These are phyloP conservation scores for Myiozetetes cayanensis DNA, from an alignment of 2,113 vertebrate species.

Conservation along the genomic window DNA sequence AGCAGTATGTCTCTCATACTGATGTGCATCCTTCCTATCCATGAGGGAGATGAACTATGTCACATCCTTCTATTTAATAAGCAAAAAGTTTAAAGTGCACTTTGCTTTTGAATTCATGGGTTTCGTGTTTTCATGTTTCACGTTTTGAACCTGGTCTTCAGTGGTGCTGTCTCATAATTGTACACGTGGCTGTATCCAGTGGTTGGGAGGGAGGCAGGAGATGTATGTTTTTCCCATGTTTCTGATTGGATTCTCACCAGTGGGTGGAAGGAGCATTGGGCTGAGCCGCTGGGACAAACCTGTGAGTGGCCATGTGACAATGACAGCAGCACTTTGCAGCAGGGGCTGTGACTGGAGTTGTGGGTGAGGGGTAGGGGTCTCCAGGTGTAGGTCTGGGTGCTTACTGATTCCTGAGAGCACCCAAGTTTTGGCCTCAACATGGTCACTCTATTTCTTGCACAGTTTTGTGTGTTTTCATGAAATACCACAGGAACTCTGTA, in stretches of 20 bases:
- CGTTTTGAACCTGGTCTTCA: neutral
- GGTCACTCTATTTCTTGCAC: neutral
- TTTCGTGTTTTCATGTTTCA: accelerated
- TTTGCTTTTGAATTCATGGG: neutral
- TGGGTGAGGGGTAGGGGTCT: accelerated
- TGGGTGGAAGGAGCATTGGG: accelerated
- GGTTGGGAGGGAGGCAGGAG: accelerated
- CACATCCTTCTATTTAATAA: neutral
- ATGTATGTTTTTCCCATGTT: accelerated
- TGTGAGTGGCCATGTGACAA: accelerated
- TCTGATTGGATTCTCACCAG: accelerated
- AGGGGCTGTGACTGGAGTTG: accelerated
- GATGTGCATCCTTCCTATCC: neutral
- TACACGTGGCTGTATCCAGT: accelerated
- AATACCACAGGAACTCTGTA: neutral
- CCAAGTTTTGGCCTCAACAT: neutral
- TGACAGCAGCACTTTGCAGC: accelerated
- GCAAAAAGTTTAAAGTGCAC: neutral
- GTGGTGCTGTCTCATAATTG: accelerated
- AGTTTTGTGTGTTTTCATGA: neutral
- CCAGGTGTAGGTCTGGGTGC: accelerated
- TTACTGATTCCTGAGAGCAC: neutral
- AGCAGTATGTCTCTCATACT: neutral
- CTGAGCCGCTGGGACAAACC: accelerated
- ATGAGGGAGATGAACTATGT: neutral